Evolutionary conservation across 1,140 invertebrate species (phyloP).

Genomic region (Temnothorax curvispinosus): DNA sequence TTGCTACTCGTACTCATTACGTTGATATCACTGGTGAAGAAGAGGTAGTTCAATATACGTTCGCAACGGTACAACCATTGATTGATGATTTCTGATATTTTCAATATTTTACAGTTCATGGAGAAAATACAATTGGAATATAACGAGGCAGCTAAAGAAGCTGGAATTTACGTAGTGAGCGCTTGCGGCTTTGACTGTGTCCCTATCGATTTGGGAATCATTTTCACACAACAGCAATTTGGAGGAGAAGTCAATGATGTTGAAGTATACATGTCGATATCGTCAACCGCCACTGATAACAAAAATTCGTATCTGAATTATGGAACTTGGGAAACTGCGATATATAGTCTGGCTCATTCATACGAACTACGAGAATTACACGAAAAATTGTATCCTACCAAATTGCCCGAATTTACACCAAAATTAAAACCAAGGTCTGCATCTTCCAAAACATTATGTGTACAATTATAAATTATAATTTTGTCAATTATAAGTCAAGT

Average conservation of each 20-base stretch:
- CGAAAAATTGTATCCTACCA: constrained; percentile 88
- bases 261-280: constrained; percentile 89
- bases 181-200: constrained; percentile 97
- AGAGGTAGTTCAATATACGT: constrained; percentile 84
- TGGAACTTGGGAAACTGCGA: constrained; percentile 93
- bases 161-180: constrained; percentile 93
- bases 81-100: neutral
- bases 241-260: constrained; percentile 90
- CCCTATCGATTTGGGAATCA: constrained; percentile 93
- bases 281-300: constrained; percentile 75
- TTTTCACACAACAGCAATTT: constrained; percentile 91
- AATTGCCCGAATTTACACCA: constrained; percentile 88
- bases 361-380: constrained; percentile 89
- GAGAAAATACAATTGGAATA: constrained; percentile 94
- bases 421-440: constrained; percentile 86
- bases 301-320: constrained; percentile 87
- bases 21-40: constrained; percentile 97
- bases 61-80: neutral
- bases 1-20: constrained; percentile 93
- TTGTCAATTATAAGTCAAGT: neutral
- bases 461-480: constrained; percentile 24
- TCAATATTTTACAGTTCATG: constrained; percentile 89
- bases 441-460: neutral
- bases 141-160: constrained; percentile 91
- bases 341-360: constrained; percentile 90